Conservation (phyloP, 2,888 invertebrate species). For the Zootermopsis nevadensis region DNA sequence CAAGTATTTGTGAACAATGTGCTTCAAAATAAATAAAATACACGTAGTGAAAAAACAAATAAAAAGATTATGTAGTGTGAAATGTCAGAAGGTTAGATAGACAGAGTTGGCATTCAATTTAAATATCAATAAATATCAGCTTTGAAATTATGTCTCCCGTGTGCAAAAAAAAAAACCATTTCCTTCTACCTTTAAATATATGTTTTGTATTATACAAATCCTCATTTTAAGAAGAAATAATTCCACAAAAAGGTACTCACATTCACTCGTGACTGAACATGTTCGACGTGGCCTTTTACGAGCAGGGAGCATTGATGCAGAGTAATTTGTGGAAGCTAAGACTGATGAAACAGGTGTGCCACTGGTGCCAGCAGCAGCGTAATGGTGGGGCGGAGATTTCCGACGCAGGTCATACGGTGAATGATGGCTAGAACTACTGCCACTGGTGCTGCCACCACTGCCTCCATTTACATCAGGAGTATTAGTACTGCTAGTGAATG, state of each 20-base stretch:
- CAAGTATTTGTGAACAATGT: too few species aligned
- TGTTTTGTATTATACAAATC: too few species aligned
- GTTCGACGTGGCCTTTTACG: slow-evolving; percentile 85
- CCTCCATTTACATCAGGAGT: slow-evolving; percentile 64
- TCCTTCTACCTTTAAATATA: too few species aligned
- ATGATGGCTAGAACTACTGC: slow-evolving; percentile 71
- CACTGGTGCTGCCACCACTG: slow-evolving; percentile 63
- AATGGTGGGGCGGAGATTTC: slow-evolving; percentile 79
- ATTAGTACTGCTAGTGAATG: slow-evolving; percentile 62
- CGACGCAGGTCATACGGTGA: slow-evolving; percentile 91
- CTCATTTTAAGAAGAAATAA: too few species aligned
- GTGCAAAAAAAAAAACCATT: too few species aligned
- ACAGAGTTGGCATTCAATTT: too few species aligned
- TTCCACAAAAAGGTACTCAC: slow-evolving; percentile 56
- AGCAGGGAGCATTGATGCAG: slow-evolving; percentile 79
- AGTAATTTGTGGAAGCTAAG: slow-evolving; percentile 65
- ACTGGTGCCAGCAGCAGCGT: slow-evolving; percentile 77
- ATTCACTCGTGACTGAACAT: slow-evolving; percentile 67
- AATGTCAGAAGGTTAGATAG: too few species aligned
- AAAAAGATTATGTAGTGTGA: too few species aligned
- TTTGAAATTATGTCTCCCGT: too few species aligned
- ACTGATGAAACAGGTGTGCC: slow-evolving; percentile 61
- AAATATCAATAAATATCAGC: too few species aligned
- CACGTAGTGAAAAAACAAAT: too few species aligned
- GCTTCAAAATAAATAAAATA: too few species aligned